These are phyloP conservation scores for Machimus rusticus DNA, from an alignment of 2,888 invertebrate genomes.

Conservation along the genomic window DNA sequence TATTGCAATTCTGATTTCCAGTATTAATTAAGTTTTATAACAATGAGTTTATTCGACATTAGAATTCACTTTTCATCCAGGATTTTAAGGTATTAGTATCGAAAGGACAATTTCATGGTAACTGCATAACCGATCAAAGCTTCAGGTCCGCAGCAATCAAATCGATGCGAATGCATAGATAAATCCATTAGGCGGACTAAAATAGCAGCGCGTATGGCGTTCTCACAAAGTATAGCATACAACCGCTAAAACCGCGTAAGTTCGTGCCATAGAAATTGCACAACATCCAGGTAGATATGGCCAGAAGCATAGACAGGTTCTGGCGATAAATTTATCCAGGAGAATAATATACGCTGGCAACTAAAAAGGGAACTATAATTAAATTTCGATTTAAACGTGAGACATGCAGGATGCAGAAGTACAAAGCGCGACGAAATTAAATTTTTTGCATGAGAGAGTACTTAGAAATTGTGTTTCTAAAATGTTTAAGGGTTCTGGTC, in stretches of 20 bases:
- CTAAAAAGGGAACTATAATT: constrained; percentile 5
- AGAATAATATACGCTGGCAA: not conserved
- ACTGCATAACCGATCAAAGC: not conserved
- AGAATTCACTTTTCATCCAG: not conserved
- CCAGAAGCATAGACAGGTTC: not conserved
- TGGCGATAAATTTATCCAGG: not conserved
- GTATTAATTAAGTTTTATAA: not conserved
- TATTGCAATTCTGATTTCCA: too few relatives aligned
- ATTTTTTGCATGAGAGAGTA: not conserved
- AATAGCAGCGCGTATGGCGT: not conserved
- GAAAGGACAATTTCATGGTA: not conserved
- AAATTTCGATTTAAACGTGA: not conserved
- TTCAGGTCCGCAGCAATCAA: not conserved
- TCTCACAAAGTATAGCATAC: not conserved
- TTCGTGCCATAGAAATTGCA: not conserved
- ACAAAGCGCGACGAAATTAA: not conserved
- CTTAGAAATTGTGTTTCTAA: not conserved
- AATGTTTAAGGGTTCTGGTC: not conserved
- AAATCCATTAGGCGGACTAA: not conserved
- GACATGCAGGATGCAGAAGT: not conserved
- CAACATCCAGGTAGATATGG: not conserved
- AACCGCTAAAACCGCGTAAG: not conserved
- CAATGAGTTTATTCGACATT: not conserved
- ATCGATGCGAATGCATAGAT: not conserved
- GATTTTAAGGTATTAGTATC: not conserved